These are phyloP conservation scores for Cynocephalus volans DNA, from an alignment of 2,113 vertebrate genomes.

Conservation along the genomic window DNA sequence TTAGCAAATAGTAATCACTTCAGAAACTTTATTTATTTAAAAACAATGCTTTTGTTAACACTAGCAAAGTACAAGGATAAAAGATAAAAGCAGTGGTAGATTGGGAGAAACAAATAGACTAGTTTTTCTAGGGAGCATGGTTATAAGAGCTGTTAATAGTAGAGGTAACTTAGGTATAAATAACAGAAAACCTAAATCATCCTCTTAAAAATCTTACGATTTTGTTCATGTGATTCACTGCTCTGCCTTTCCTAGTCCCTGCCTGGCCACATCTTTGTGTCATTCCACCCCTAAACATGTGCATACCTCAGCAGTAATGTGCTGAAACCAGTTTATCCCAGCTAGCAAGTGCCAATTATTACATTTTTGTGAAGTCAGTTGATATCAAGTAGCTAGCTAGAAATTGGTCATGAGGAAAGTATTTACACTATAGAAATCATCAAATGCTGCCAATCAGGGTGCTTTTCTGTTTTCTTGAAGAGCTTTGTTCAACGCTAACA, in stretches of 20 bases:
- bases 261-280: neutral
- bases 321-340: neutral
- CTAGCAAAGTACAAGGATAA: neutral
- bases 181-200: neutral
- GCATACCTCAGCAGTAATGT: neutral
- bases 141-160: neutral
- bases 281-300: neutral
- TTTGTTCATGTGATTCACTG: neutral
- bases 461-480: neutral
- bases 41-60: neutral
- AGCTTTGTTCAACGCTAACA: neutral
- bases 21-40: constrained; percentile 8
- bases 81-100: neutral
- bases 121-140: neutral
- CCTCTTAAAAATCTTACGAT: neutral
- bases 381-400: neutral
- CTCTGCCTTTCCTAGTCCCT: neutral
- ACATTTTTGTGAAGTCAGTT: neutral
- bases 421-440: neutral
- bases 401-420: neutral
- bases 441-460: neutral
- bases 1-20: neutral
- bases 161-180: neutral
- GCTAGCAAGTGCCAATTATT: neutral
- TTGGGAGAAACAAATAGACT: neutral